Base-by-base conservation (phyloP, 2,888 invertebrate genomes). In the Euplagia quadripunctaria region DNA sequence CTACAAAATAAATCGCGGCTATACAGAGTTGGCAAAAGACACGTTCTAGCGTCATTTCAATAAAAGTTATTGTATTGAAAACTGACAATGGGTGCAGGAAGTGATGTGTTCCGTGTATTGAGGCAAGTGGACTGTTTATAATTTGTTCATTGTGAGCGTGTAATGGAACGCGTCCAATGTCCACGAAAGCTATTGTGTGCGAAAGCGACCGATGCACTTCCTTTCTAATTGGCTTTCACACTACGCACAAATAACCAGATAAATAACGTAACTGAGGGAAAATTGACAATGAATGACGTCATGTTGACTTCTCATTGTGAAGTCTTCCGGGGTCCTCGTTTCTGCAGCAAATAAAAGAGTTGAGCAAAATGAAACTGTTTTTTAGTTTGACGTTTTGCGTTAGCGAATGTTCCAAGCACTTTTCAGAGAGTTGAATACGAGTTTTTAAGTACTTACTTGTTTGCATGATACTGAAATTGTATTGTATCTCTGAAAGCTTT, bases 51-150 rank as follows among this genome's bases (percentile, higher is more conserved):
- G 92, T 94, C 94, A 92, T 95, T 95, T 94, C 94, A 94, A 95
- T 95, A 94, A 94, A 94, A 95, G 93, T 95, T 95, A 94, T 95
- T 95, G 94, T 95, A 95, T 94, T 91, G 94, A 92, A 91, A 91
- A 89, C 89, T 92, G 92, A 95, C 96, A 96, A 96, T 95, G 91
- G 87, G 86, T 89, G 90, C 94, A 95, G 95, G 96, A 96, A 95
- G 94, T 93, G 94, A 94, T 94, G 93, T 90, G 94, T 90, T 87
- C 85, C 89, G 91, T 91, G 93, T 94, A 92, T 93, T 92, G 93
- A 89, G 89, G 93, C 94, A 94, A 95, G 95, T 95, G 94, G 93
- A 93, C 94, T 96, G 96, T 95, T 95, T 95, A 96, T 95, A 95
- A 96, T 96, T 95, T 94, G 95, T 93, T 88, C 91, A 94, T 95